phyloP scores from a whole-genome alignment of 2,113 vertebrate species.

The Alces alces region DNA sequence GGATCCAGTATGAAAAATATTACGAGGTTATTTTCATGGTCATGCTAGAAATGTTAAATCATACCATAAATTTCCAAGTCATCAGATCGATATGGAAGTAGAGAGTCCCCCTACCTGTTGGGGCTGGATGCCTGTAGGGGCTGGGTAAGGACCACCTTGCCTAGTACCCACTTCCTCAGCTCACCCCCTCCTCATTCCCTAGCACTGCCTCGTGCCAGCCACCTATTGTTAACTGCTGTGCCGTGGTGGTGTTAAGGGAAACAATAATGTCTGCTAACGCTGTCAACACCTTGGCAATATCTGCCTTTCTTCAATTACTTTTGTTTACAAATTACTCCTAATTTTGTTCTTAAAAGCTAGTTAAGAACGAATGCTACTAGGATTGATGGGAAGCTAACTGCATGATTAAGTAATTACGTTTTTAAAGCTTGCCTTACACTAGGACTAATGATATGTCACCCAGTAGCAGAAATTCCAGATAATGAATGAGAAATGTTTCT shows the following conservation, averaged over 20 bases:
- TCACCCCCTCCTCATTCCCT: not conserved
- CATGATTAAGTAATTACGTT: conserved; percentile 88
- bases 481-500: conserved; percentile 85
- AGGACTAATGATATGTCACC: conserved; percentile 82
- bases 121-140: not conserved
- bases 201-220: not conserved
- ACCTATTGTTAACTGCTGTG: conserved; percentile 63
- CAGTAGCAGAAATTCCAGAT: conserved; percentile 76
- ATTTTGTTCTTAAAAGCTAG: conserved; percentile 87
- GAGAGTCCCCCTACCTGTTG: not conserved
- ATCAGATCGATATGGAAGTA: not conserved
- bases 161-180: not conserved
- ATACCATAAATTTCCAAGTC: not conserved
- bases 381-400: conserved; percentile 85
- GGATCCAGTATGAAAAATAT: not conserved
- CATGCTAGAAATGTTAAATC: not conserved
- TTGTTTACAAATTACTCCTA: conserved; percentile 88
- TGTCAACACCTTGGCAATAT: conserved; percentile 85
- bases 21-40: not conserved
- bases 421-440: conserved; percentile 85
- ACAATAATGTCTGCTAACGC: conserved; percentile 72
- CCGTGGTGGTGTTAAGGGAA: conserved; percentile 66
- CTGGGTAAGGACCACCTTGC: not conserved
- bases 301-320: conserved; percentile 85
- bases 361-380: conserved; percentile 84